phyloP scores from a whole-genome alignment of 1,140 invertebrate species.

The Drosophila bocqueti region DNA sequence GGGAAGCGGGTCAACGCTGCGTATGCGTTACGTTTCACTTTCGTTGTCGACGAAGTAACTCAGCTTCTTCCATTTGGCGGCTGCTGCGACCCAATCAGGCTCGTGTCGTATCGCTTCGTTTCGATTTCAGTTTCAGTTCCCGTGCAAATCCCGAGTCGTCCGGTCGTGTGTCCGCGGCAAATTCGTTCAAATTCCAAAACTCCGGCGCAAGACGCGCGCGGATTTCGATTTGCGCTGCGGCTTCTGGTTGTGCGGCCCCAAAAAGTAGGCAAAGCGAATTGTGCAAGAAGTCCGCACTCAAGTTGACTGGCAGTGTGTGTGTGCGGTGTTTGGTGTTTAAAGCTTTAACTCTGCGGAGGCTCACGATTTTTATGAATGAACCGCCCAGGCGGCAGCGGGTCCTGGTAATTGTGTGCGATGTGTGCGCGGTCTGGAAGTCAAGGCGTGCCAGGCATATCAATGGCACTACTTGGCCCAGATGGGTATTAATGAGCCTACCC shows the following conservation, averaged over 20 bases:
- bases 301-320: slow-evolving; percentile 15
- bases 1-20: slow-evolving; percentile 69
- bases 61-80: slow-evolving; percentile 44
- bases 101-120: slow-evolving; percentile 34
- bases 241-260: slow-evolving; percentile 36
- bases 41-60: slow-evolving; percentile 55
- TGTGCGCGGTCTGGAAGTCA: slow-evolving; percentile 35
- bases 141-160: slow-evolving; percentile 70
- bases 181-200: slow-evolving; percentile 7
- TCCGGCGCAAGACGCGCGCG: slow-evolving; percentile 53
- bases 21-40: slow-evolving; percentile 81
- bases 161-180: slow-evolving; percentile 52
- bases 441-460: slow-evolving; percentile 68
- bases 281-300: slow-evolving; percentile 31
- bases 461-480: slow-evolving; percentile 33
- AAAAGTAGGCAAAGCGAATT: slow-evolving; percentile 66
- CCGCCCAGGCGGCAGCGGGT: slow-evolving; percentile 18
- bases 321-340: slow-evolving; percentile 35
- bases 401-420: slow-evolving; percentile 31
- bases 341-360: slow-evolving; percentile 45
- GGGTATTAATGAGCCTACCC: slow-evolving; percentile 60
- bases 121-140: slow-evolving; percentile 77
- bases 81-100: slow-evolving; percentile 56
- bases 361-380: slow-evolving; percentile 77
- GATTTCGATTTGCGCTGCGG: slow-evolving; percentile 34